These are phyloP conservation scores for Albula goreensis DNA, from an alignment of 2,113 vertebrate genomes.

Conservation along the genomic window DNA sequence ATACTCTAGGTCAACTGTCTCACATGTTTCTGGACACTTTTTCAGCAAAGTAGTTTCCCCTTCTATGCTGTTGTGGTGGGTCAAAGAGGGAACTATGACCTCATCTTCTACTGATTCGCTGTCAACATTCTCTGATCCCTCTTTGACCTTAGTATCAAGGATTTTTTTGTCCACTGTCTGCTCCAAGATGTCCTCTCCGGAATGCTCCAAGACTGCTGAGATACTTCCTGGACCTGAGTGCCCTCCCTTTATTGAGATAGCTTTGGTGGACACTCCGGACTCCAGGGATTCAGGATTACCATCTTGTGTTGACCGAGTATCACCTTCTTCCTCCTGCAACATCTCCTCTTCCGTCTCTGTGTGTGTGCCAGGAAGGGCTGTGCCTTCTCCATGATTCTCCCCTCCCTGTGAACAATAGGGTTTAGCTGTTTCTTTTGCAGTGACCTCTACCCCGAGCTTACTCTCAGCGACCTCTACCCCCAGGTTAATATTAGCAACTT, in stretches of 20 bases:
- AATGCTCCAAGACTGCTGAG: not conserved
- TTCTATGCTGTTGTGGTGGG: not conserved
- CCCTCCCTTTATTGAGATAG: not conserved
- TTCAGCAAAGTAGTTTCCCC: not conserved
- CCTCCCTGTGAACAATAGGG: not conserved
- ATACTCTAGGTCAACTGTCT: not conserved
- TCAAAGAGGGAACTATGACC: not conserved
- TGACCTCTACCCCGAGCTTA: conserved; percentile 23
- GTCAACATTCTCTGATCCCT: conserved; percentile 14
- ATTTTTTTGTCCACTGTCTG: conserved; percentile 12
- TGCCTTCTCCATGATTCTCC: not conserved
- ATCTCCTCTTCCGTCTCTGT: not conserved
- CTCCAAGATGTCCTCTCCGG: conserved; percentile 16
- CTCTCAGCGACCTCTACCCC: conserved; percentile 29
- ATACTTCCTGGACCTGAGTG: not conserved
- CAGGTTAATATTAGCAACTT: not conserved
- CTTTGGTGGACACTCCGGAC: not conserved
- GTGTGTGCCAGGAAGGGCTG: not conserved
- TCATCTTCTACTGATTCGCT: not conserved
- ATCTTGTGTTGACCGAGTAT: not conserved
- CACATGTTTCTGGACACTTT: not conserved
- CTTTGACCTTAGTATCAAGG: not conserved
- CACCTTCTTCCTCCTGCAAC: conserved; percentile 11
- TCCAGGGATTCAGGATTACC: not conserved
- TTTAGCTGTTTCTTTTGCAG: not conserved